Base-by-base conservation (phyloP, 2,797 vertebrate genomes). In the Pygocentrus nattereri region DNA sequence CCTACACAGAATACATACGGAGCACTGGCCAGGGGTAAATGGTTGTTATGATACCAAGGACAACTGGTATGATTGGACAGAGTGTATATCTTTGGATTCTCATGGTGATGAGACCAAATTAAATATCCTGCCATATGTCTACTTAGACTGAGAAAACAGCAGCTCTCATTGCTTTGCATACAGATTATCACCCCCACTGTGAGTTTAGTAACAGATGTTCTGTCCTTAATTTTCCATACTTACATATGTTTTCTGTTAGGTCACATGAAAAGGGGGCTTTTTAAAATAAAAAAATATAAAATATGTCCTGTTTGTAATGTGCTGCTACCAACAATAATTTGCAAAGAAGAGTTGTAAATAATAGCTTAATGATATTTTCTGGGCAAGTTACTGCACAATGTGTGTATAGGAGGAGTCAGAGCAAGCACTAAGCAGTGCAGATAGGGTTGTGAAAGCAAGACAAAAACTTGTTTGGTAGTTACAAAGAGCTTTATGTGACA, bases 121-220 rank as follows among this genome's bases (percentile, higher is more conserved):
- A 92, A 97, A 98, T 94, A 96, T 99, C 95, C 95, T 99, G 96
- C 98, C 98, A 94, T 99, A 99, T 65, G 96, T 99, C 95, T 98
- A 96, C 95, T 93, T 99, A 94, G 98, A 99, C 95, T 99, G 95
- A 99, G 89, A 78, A n/a, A 80, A 75, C 94, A 94, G 91, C 94
- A 92, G 90, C 94, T 77, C 31, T 68, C 10, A 27, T 52, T 75
- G 70, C 76, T 76, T 89, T 90, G 89, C 88, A 73, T 2, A 86
- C 79, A 73, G 87, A 91, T 90, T 87, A 82, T 70, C 71, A 70
- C 90, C 89, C 92, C 88, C 89, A 91, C 92, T 93, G 91, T 94
- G 92, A 93, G 91, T 93, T 91, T 73, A 88, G 89, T 88, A 83
- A 87, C 90, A 87, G 89, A 89, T 79, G 85, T 90, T 86, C 89